phyloP scores from a whole-genome alignment of 2,888 invertebrate species.

The Epirrhoe tristata region DNA sequence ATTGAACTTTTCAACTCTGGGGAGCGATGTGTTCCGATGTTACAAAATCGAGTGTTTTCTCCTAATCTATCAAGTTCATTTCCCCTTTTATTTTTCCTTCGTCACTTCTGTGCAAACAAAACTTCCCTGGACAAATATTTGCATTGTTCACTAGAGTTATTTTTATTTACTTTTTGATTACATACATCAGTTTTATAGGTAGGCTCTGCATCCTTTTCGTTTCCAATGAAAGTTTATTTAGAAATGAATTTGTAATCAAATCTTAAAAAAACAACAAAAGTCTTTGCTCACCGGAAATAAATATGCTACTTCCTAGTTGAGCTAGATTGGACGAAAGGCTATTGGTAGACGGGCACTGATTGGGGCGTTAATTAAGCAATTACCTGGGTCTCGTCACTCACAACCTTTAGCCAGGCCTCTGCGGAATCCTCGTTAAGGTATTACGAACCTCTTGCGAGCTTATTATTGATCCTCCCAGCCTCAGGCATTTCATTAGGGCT shows the following conservation, averaged over 20 bases:
- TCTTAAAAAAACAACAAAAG: too few species aligned
- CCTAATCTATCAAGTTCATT: conserved; percentile 48
- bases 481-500: conserved; percentile 23
- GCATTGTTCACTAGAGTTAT: conserved; percentile 29
- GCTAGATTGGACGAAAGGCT: conserved; percentile 33
- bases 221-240: background rate
- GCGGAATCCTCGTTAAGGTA: conserved; percentile 62
- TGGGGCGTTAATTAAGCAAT: conserved; percentile 71
- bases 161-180: conserved; percentile 10
- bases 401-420: conserved; percentile 48
- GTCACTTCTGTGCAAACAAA: conserved; percentile 42
- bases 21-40: conserved; percentile 72
- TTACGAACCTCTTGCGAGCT: conserved; percentile 55
- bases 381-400: conserved; percentile 61
- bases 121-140: conserved; percentile 36
- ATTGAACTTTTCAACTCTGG: conserved; percentile 78
- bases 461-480: conserved; percentile 50
- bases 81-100: conserved; percentile 43
- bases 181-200: background rate
- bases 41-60: conserved; percentile 62
- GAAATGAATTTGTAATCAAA: too few species aligned
- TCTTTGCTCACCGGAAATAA: conserved; percentile 8
- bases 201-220: too few species aligned
- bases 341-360: conserved; percentile 54
- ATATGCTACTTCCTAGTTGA: conserved; percentile 7